Base-by-base conservation (phyloP, 1,140 invertebrate genomes). In the Caerostris extrusa region DNA sequence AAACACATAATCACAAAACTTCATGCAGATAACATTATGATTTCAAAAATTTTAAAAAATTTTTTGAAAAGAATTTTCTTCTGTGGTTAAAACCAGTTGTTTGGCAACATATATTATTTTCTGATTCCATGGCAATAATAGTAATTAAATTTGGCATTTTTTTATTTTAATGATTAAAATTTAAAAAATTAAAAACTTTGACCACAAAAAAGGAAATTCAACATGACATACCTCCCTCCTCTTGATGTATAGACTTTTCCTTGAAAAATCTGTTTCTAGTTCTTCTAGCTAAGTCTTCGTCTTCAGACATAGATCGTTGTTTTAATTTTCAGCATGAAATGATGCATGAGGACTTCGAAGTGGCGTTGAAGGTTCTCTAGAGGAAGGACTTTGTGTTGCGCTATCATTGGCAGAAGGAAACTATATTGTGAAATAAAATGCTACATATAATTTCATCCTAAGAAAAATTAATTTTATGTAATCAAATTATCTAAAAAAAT, bases 241-340 rank as follows among this genome's bases (percentile, higher is more conserved):
- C 97, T 97, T 50, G 98, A 97, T 5, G 97, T 97, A 94, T 97
- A 97, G 64, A 97, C 98, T 94, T 98, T 97, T 90, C 98, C 98
- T 95, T 98, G 98, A 95, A 98, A n/a, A 95, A 90, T 98, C 97
- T 55, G 97, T 96, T 57, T 97, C 98, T 94, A 97, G 97, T 91
- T 98, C 97, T 12, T 97, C 97, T 10, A n/a, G 97, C 97, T 12
- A 98, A 97, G 7, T 98, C 97, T 61, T 96, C 96, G 69, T 95
- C 95, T 83, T 95, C 95, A 7, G 92, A 93, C 88, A 94, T 94
- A 10, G 87, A 90, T 34, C 93, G 58, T 56, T 94, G 93, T 55
- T 90, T 90, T 19, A 94, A 19, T 85, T 90, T 34, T 94, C 93
- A n/a, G 92, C 57, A 81, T 93, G 92, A 34, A 93, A 93, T 7